These are phyloP conservation scores for Megaceryle maxima DNA, from an alignment of 2,113 vertebrate species.

Conservation along the genomic window DNA sequence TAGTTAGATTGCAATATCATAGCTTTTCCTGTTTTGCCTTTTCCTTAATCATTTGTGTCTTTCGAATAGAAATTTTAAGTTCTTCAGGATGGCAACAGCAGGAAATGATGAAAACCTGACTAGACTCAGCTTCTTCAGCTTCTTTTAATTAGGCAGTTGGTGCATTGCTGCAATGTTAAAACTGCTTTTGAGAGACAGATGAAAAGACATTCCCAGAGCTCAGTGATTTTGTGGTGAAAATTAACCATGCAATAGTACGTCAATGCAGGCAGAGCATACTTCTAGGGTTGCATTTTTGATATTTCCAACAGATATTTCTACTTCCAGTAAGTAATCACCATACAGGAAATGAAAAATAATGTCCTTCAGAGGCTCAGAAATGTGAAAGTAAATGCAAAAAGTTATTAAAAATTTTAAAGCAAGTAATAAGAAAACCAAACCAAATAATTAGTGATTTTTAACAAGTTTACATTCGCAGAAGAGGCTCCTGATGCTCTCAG, in stretches of 20 bases:
- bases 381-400: neutral
- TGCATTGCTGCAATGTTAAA: neutral
- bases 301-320: neutral
- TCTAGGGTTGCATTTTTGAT: neutral
- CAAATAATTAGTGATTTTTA: neutral
- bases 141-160: neutral
- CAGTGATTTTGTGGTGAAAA: neutral
- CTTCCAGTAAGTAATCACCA: neutral
- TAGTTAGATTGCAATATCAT: neutral
- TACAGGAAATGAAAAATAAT: neutral
- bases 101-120: neutral
- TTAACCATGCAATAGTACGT: neutral
- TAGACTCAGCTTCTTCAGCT: neutral
- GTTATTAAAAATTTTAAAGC: neutral
- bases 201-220: neutral
- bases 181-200: neutral
- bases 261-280: neutral
- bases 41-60: neutral
- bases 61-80: neutral
- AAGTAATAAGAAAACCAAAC: neutral
- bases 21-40: neutral
- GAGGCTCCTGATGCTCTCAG: neutral
- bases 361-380: neutral
- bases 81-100: neutral
- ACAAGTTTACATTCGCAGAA: neutral